Conservation (phyloP, 2,113 vertebrate genomes). For the Trematocara unimaculatum region DNA sequence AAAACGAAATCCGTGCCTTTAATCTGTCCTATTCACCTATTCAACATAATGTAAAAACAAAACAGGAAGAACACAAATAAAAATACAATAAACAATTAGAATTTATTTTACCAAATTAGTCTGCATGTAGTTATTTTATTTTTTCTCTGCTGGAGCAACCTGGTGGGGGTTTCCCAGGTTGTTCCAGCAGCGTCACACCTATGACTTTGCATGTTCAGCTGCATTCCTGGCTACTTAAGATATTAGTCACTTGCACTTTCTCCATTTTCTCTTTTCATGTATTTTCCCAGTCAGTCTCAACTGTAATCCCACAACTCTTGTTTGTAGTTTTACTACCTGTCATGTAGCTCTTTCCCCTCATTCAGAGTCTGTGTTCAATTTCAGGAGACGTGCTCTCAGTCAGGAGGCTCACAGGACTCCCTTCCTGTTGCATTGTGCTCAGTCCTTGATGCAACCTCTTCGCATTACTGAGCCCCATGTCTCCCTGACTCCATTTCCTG, state of each 20-base stretch:
- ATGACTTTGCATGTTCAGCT: background rate
- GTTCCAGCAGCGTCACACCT: rapidly evolving
- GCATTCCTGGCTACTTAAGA: background rate
- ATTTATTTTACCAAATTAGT: background rate
- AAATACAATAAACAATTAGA: background rate
- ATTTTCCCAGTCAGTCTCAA: background rate
- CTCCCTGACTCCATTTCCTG: constrained; percentile 28
- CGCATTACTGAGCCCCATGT: background rate
- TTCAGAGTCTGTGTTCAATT: constrained; percentile 11
- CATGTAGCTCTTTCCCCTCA: background rate
- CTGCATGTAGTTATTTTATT: background rate
- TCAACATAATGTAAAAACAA: background rate
- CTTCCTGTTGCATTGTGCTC: constrained; percentile 52
- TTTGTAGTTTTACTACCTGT: background rate
- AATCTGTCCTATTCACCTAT: background rate
- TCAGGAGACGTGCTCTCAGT: background rate
- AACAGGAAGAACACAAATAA: background rate
- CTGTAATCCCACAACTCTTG: background rate
- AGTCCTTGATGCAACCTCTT: constrained; percentile 42
- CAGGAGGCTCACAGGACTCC: background rate
- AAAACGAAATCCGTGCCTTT: background rate
- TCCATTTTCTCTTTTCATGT: background rate
- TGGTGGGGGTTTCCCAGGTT: background rate
- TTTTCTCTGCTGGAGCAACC: background rate
- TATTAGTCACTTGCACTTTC: background rate